phyloP scores from a whole-genome alignment of 2,113 vertebrate species.

The Psittacus erithacus region DNA sequence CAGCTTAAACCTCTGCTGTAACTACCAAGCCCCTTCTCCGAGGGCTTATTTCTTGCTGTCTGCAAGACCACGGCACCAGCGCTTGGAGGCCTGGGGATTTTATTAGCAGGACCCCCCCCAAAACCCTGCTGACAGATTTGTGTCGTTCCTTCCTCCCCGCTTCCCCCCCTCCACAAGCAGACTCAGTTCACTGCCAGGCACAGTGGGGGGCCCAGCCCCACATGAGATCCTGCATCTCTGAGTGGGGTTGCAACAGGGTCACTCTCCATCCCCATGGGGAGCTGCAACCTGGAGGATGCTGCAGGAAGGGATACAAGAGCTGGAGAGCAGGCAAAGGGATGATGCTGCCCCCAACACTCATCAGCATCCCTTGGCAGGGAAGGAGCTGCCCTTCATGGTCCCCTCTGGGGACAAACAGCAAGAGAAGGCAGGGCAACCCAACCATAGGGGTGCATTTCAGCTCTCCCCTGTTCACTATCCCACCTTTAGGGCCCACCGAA shows the following conservation, averaged over 20 bases:
- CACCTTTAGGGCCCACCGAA: not conserved
- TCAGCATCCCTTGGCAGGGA: not conserved
- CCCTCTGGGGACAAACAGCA: not conserved
- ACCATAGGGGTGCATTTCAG: not conserved
- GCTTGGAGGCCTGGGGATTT: not conserved
- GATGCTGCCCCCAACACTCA: not conserved
- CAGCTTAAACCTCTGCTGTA: not conserved
- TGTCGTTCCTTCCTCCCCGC: not conserved
- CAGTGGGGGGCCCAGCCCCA: not conserved
- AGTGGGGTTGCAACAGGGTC: not conserved
- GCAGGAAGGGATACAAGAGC: not conserved
- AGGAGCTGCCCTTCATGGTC: not conserved
- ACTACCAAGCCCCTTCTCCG: not conserved
- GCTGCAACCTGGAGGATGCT: rapidly evolving
- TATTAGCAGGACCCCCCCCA: not conserved
- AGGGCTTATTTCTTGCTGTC: constrained; percentile 18
- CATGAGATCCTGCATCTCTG: rapidly evolving
- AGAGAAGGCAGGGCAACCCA: not conserved
- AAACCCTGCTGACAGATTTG: not conserved
- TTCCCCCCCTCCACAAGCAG: not conserved
- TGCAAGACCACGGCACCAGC: not conserved
- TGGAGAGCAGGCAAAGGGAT: not conserved
- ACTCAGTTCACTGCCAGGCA: not conserved
- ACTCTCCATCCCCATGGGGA: rapidly evolving
- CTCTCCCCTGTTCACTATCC: not conserved